Evolutionary conservation across 2,797 vertebrate genomes (phyloP).

Genomic region (Silurus aristotelis): DNA sequence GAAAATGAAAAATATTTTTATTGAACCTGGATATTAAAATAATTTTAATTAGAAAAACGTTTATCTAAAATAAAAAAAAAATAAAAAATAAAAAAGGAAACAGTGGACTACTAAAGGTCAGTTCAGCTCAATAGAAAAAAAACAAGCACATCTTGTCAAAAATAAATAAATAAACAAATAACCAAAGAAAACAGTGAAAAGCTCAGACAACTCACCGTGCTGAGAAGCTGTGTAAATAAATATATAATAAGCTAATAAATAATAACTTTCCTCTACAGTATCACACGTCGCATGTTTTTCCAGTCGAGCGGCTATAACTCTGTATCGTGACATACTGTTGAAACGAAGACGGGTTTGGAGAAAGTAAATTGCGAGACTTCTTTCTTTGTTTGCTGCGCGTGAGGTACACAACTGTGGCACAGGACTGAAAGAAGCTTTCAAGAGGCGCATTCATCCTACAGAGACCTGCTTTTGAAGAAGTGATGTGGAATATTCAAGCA

Average conservation of each 20-base stretch:
- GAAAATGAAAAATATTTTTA: no score
- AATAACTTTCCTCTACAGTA: no score
- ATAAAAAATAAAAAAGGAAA: no score
- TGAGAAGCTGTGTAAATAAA: not conserved
- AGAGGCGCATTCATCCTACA: slow-evolving; percentile 46
- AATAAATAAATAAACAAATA: slow-evolving; percentile 29
- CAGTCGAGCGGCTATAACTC: slow-evolving; percentile 30
- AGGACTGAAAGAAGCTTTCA: slow-evolving; percentile 49
- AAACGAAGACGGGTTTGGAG: slow-evolving; percentile 25
- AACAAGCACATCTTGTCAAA: not conserved
- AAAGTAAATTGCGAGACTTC: slow-evolving; percentile 23
- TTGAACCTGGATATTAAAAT: no score
- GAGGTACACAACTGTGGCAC: slow-evolving; percentile 57
- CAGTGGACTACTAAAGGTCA: no score
- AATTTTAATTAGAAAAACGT: no score
- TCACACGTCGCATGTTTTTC: not conserved
- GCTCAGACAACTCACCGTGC: not conserved
- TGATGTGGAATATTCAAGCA: slow-evolving; percentile 1
- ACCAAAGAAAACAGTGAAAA: not conserved
- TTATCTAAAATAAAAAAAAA: no score
- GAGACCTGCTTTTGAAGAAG: not conserved
- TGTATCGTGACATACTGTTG: slow-evolving; percentile 1
- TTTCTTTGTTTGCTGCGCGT: slow-evolving; percentile 44
- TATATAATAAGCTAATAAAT: no score
- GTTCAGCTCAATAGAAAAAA: not conserved